Evolutionary conservation across 2,888 invertebrate genomes (phyloP).

Genomic region (Eupithecia subumbrata): DNA sequence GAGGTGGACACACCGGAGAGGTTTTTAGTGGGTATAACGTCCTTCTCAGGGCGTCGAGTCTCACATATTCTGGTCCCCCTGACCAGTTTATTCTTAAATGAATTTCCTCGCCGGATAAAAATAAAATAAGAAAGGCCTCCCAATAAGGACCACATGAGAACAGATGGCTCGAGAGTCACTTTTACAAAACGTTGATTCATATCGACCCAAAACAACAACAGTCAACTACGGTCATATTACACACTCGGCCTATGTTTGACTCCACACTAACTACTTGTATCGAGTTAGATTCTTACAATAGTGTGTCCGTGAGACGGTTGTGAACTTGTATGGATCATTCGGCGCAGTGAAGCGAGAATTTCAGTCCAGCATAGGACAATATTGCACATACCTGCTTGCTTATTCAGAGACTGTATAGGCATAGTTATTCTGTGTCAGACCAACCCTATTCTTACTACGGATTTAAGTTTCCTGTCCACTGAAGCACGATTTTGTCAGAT

Average conservation of each 20-base stretch:
- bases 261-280: background rate
- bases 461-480: conserved; percentile 1
- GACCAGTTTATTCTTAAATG: no score
- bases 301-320: conserved; percentile 62
- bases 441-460: background rate
- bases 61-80: no score
- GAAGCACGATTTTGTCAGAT: background rate
- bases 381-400: conserved; percentile 35
- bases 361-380: conserved; percentile 43
- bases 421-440: background rate
- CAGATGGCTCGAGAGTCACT: background rate
- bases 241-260: background rate
- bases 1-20: no score
- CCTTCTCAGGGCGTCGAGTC: no score
- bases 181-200: background rate
- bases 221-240: background rate
- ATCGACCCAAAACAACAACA: background rate
- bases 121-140: no score
- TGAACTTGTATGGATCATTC: conserved; percentile 65
- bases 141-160: background rate
- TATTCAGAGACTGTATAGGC: background rate
- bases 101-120: no score
- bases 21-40: no score
- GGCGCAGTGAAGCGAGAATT: conserved; percentile 58
- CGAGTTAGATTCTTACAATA: conserved; percentile 44